phyloP scores from a whole-genome alignment of 1,140 invertebrate genomes.

The Zaprionus lachaisei region DNA sequence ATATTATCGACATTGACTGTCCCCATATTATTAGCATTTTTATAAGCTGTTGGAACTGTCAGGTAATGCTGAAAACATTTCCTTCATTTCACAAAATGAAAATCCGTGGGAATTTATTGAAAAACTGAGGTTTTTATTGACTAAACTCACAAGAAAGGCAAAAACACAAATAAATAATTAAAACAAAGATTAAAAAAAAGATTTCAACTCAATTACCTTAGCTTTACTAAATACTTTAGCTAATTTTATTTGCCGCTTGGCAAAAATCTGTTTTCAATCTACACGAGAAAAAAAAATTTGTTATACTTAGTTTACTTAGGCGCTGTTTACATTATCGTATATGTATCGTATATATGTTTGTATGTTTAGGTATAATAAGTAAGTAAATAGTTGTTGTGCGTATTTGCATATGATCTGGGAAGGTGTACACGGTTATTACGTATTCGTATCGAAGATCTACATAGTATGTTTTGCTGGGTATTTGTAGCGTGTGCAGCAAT shows the following conservation, averaged over 20 bases:
- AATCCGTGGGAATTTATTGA: conserved; percentile 38
- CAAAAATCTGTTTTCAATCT: conserved; percentile 38
- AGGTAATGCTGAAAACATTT: background rate
- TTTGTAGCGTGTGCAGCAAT: conserved; percentile 38
- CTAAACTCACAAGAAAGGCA: conserved; percentile 77
- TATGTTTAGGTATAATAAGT: conserved; percentile 6
- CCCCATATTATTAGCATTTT: background rate
- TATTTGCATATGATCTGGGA: conserved; percentile 19
- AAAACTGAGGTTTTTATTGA: conserved; percentile 78
- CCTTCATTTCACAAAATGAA: conserved; percentile 1
- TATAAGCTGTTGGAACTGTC: no score
- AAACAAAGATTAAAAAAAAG: conserved; percentile 46
- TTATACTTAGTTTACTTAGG: conserved; percentile 44
- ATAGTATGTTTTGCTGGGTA: conserved; percentile 14
- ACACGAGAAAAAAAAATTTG: conserved; percentile 44
- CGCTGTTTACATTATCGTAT: conserved; percentile 14
- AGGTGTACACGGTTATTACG: conserved; percentile 11
- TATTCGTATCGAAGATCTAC: conserved; percentile 19
- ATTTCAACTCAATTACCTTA: conserved; percentile 37
- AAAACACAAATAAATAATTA: conserved; percentile 75
- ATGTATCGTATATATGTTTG: background rate
- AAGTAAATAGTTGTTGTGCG: conserved; percentile 14
- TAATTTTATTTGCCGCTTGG: conserved; percentile 68
- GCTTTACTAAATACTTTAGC: conserved; percentile 61
- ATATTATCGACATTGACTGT: background rate